A percentile compares a stretch with the other conserved stretches of the same genome.
Conservation (phyloP, 2,113 vertebrate genomes). For the Carollia perspicillata region DNA sequence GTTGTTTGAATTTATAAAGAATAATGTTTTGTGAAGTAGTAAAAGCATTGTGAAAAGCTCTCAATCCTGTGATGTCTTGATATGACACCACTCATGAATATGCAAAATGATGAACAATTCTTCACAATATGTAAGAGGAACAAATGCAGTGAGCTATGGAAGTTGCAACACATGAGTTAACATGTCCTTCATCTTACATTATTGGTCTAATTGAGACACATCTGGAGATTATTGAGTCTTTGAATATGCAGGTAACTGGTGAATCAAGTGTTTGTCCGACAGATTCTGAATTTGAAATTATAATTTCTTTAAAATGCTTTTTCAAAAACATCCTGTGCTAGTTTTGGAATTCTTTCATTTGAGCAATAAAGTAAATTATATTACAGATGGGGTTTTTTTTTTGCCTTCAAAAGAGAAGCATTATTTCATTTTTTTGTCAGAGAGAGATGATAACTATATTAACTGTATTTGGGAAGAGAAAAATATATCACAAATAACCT, state of each 20-base stretch:
- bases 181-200: not conserved
- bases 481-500: not conserved
- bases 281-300: constrained; percentile 6
- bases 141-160: not conserved
- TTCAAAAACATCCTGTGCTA: not conserved
- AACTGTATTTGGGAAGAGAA: not conserved
- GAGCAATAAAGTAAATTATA: not conserved
- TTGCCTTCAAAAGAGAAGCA: not conserved
- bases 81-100: not conserved
- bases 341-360: not conserved
- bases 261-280: not conserved
- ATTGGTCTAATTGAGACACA: not conserved
- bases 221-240: not conserved
- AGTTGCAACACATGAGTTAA: not conserved
- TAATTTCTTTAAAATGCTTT: constrained; percentile 4
- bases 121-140: not conserved
- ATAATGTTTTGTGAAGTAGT: not conserved
- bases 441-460: not conserved
- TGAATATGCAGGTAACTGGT: not conserved
- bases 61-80: not conserved
- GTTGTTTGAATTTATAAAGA: not conserved
- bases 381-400: not conserved
- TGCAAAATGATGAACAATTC: not conserved
- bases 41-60: not conserved
- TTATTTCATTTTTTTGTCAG: not conserved